Evolutionary conservation across 2,888 invertebrate species (phyloP).

Genomic region (Agriopis aurantiaria): DNA sequence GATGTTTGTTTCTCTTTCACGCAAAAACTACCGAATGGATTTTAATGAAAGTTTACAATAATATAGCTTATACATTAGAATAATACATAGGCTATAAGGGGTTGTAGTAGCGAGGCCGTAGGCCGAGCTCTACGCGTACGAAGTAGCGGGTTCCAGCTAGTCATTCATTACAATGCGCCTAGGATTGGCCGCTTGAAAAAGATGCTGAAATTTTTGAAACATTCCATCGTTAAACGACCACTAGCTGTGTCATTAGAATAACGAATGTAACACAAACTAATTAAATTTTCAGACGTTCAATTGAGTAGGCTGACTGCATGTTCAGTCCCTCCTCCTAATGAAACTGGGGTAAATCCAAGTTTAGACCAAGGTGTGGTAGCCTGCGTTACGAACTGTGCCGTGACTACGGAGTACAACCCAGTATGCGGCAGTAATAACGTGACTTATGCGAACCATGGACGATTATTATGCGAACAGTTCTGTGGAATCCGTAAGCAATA

Average conservation of each 20-base stretch:
- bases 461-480: not conserved
- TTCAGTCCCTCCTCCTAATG: not conserved
- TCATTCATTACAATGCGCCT: too few relatives aligned
- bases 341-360: not conserved
- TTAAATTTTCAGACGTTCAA: not conserved
- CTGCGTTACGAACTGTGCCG: not conserved
- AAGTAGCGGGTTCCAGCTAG: too few relatives aligned
- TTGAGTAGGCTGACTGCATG: slow-evolving; percentile 1
- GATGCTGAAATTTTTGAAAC: too few relatives aligned
- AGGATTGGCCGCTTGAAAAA: too few relatives aligned
- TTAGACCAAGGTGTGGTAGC: not conserved
- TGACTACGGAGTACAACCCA: not conserved
- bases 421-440: slow-evolving; percentile 2
- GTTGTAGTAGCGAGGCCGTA: too few relatives aligned
- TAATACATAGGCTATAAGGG: too few relatives aligned
- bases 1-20: too few relatives aligned
- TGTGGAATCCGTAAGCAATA: slow-evolving; percentile 7
- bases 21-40: too few relatives aligned
- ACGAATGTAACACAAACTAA: not conserved
- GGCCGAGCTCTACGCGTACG: too few relatives aligned
- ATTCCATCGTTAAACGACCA: too few relatives aligned
- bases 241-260: not conserved
- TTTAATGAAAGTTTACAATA: too few relatives aligned
- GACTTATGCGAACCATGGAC: slow-evolving; percentile 5
- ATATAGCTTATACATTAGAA: too few relatives aligned